Evolutionary conservation across 2,888 invertebrate species (phyloP).

Genomic region (Unio pictorum): DNA sequence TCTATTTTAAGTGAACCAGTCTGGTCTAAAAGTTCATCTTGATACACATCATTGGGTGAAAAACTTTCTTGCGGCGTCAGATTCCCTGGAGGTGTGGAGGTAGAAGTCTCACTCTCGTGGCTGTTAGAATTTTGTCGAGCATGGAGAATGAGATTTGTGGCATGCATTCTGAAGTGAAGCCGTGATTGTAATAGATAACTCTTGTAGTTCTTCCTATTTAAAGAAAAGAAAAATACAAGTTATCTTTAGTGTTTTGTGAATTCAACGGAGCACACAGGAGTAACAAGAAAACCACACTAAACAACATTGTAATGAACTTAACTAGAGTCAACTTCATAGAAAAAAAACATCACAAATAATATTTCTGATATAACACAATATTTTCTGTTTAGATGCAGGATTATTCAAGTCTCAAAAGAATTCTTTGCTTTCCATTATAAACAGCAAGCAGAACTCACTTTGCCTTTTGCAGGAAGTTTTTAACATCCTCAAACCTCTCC

Average conservation of each 20-base stretch:
- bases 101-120: conserved; percentile 1
- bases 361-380: too few relatives aligned
- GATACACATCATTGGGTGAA: too few relatives aligned
- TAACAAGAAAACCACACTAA: too few relatives aligned
- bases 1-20: too few relatives aligned
- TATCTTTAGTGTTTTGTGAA: background rate
- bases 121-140: conserved; percentile 22
- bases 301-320: background rate
- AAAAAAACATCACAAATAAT: too few relatives aligned
- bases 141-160: conserved; percentile 69
- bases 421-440: background rate
- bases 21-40: too few relatives aligned
- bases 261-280: background rate
- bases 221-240: conserved; percentile 5
- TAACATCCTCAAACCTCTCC: conserved; percentile 80
- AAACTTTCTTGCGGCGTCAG: background rate
- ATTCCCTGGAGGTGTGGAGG: conserved; percentile 5
- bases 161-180: conserved; percentile 90
- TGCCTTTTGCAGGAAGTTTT: conserved; percentile 83
- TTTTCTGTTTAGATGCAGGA: background rate
- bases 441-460: conserved; percentile 77
- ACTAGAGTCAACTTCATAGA: background rate
- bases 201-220: conserved; percentile 86
- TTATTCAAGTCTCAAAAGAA: background rate
- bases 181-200: conserved; percentile 91